These are phyloP conservation scores for Caenorhabditis sinica DNA, from an alignment of 2,888 invertebrate species.

Conservation along the genomic window DNA sequence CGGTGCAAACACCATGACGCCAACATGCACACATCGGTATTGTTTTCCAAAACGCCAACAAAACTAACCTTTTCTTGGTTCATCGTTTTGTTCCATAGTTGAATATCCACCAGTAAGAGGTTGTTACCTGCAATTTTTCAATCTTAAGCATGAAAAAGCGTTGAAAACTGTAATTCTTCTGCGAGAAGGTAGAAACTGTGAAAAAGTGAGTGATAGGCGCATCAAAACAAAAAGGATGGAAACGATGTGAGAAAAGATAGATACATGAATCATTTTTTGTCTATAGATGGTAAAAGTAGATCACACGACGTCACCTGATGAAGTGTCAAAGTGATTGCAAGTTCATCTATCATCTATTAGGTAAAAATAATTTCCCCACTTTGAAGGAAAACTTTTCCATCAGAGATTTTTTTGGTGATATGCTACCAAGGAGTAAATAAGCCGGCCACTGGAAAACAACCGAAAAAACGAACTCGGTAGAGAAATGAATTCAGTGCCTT, in stretches of 20 bases:
- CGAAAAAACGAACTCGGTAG: background rate
- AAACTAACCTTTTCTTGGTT: conserved; percentile 38
- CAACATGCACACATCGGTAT: conserved; percentile 10
- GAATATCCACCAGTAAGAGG: background rate
- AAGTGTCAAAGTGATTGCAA: conserved; percentile 23
- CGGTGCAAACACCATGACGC: conserved; percentile 48
- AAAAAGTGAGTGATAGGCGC: background rate
- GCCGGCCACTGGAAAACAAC: background rate
- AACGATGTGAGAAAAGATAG: background rate
- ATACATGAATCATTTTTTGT: conserved; percentile 21
- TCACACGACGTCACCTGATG: conserved; percentile 12
- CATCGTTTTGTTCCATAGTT: conserved; percentile 33
- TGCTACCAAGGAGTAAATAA: conserved; percentile 10
- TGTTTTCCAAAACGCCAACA: too few species aligned
- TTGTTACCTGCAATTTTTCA: background rate
- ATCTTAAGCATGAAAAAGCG: background rate
- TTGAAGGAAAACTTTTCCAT: background rate
- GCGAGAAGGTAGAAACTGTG: too few species aligned
- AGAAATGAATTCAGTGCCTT: conserved; percentile 31
- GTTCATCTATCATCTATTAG: background rate
- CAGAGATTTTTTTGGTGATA: conserved; percentile 40
- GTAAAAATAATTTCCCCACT: background rate
- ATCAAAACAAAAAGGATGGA: background rate
- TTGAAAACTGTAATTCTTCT: background rate
- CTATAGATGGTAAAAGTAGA: background rate